A percentile compares a stretch with the other conserved stretches of the same genome.
Conservation (phyloP, 1,140 invertebrate genomes). For the Tetranychus urticae region DNA sequence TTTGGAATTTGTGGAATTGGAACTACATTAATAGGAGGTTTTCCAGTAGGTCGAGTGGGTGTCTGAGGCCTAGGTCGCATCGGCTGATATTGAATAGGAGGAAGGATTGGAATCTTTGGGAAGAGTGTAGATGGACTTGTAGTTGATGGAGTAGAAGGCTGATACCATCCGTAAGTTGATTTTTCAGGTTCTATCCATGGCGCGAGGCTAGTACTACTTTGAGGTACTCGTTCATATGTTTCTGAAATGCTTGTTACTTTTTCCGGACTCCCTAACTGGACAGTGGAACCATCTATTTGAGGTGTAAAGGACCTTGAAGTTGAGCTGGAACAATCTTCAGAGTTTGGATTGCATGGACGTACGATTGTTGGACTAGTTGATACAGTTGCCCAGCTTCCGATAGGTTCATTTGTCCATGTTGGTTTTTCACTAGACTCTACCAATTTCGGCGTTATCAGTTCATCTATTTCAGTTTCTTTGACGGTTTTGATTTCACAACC, state of each 20-base stretch:
- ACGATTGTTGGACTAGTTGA: background rate
- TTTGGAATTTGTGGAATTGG: background rate
- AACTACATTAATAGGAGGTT: background rate
- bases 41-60: background rate
- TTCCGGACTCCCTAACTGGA: no score
- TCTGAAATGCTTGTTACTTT: background rate
- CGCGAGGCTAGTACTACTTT: background rate
- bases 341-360: background rate
- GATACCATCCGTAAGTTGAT: background rate
- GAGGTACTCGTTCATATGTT: background rate
- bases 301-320: background rate
- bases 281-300: background rate
- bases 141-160: background rate
- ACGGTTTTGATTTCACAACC: background rate
- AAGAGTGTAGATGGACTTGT: background rate
- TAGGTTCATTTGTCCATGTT: background rate
- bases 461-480: slow-evolving; percentile 3
- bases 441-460: slow-evolving; percentile 54
- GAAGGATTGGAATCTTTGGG: background rate
- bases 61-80: no score
- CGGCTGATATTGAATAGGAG: background rate
- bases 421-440: background rate
- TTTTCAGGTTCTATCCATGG: background rate
- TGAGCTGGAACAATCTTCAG: background rate
- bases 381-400: background rate